Base-by-base conservation (phyloP, 1,140 invertebrate genomes). In the Oncopeltus fasciatus region DNA sequence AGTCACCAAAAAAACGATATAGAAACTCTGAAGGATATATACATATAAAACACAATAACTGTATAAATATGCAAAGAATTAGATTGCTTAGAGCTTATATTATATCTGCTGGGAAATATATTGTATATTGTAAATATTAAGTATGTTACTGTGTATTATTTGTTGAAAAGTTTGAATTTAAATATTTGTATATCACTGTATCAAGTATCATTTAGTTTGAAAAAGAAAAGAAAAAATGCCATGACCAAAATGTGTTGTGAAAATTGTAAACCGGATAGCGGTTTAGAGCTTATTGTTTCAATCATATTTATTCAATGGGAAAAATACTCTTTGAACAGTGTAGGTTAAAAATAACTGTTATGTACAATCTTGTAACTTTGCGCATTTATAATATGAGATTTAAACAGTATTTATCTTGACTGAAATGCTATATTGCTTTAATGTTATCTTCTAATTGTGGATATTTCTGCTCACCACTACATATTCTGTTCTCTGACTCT, bases 61-160 rank as follows among this genome's bases (percentile, higher is more conserved):
- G 49, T 53, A 53, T 53, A 53, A 53, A 53, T 26, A 26, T 27
- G 49, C 49, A 53, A 53, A 53, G 20, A 24, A 24, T 18, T 53
- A 53, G 49, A 53, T 53, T 53, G 49, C 49, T 53, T 53, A 53
- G 49, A 53, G 49, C 49, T 53, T 53, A 53, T 24, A 38, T 14
- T 12, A 49, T 49, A 24, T 49, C 47, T 24, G 49, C 49, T 53
- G 49, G 49, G 24, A 53, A 53, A 26, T 24, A 53, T 53, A 53
- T 24, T 53, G 49, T 53, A 53, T 53, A 53, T 53, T 53, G 49
- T 53, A 53, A 53, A 53, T 53, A 53, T 53, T 21, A 53, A 46
- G 24, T 53, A 53, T 24, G 24, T 53, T 27, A 53, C 16, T 27
- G 49, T 53, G 49, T 21, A 27, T 53, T 38, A 38, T 38, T n/a